Evolutionary conservation across 2,888 invertebrate species (phyloP), one percentile per base, ranked within the genome.

Genomic region (Bugula neritina): DNA sequence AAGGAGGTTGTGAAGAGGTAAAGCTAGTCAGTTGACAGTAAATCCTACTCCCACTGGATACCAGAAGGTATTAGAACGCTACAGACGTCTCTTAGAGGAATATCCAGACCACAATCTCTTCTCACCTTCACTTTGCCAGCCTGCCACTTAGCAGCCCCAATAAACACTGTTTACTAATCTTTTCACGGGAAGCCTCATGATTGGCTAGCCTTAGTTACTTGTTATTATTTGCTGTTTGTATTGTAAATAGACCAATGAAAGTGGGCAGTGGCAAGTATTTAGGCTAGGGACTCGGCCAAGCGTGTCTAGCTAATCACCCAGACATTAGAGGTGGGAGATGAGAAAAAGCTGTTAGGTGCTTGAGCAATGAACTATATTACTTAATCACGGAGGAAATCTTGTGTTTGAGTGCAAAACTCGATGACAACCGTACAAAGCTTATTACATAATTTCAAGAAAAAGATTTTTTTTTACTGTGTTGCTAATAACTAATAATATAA

Each of bases 141-240:
- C 52, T 52, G 25, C 34, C 63, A 63, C 63, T 63, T 63, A 63
- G 27, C 63, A 63, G 3, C 31, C 63, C 31, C 34, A 27, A 63
- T 63, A 63, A 63, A 63, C 27, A 63, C 27, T 31, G 27, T 31
- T 34, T 25, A 5, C 13, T 31, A 63, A 25, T 5, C 31, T n/a
- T n/a, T n/a, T n/a, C n/a, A n/a, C n/a, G n/a, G n/a, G n/a, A n/a
- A n/a, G n/a, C n/a, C n/a, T n/a, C 5, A 21, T 25, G 57, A 27
- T 27, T 43, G 5, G 23, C 23, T 63, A 63, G 63, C 63, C 63
- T 63, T 13, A 34, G 63, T 13, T 29, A 5, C 27, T 27, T 63
- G 31, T 63, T 63, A 31, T 27, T 63, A 27, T 63, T 63, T 63
- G 63, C 63, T 63, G 63, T 63, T 63, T 25, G 63, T 31, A 31